Conservation (phyloP, 2,797 vertebrate genomes). For the Epinephelus coioides region DNA sequence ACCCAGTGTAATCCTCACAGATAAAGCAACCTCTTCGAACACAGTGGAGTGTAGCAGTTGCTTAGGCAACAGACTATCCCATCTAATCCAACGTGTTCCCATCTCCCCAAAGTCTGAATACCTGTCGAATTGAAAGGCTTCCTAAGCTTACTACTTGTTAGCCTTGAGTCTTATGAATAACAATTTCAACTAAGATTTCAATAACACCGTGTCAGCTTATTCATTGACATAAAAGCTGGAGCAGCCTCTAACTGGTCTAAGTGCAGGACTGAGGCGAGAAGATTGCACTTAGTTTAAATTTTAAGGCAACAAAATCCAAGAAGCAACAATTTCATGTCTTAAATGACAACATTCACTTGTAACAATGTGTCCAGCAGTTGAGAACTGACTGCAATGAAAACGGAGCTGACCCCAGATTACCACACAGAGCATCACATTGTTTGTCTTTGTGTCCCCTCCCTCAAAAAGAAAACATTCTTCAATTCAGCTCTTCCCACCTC, state of each 20-base stretch:
- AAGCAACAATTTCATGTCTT: constrained; percentile 21
- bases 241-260: background rate
- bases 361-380: background rate
- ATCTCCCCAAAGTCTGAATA: constrained; percentile 77
- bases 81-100: constrained; percentile 80
- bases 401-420: constrained; percentile 37
- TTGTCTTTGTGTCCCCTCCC: constrained; percentile 26
- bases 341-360: background rate
- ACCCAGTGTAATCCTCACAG: constrained; percentile 77
- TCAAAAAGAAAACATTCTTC: constrained; percentile 38
- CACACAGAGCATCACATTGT: constrained; percentile 29
- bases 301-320: constrained; percentile 17
- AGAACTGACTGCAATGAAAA: constrained; percentile 42
- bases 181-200: constrained; percentile 61
- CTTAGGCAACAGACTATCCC: constrained; percentile 80
- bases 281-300: constrained; percentile 4
- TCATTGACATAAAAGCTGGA: constrained; percentile 36
- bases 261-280: constrained; percentile 15
- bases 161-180: constrained; percentile 63
- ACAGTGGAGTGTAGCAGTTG: constrained; percentile 80
- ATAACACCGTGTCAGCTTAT: constrained; percentile 47
- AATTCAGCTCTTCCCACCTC: constrained; percentile 57
- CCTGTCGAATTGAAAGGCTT: constrained; percentile 69
- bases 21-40: constrained; percentile 78
- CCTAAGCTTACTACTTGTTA: constrained; percentile 69